Conservation (phyloP, 2,113 vertebrate species). For the Protobothrops flavoviridis region DNA sequence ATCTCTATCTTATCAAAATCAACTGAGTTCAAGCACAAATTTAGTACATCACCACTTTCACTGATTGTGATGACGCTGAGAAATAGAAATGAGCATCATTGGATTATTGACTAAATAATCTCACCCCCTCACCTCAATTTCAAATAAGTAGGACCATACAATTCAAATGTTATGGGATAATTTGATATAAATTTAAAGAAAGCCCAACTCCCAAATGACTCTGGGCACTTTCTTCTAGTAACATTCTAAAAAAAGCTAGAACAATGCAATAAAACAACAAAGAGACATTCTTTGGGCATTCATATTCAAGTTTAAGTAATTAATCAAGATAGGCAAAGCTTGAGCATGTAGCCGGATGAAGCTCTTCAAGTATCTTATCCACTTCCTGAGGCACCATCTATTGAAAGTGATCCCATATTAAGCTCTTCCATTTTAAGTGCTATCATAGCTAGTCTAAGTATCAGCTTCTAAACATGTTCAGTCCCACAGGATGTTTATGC, state of each 20-base stretch:
- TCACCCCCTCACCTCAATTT: neutral
- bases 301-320: neutral
- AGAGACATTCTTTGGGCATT: neutral
- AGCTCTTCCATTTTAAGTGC: neutral
- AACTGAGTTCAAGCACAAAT: neutral
- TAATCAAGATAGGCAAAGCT: neutral
- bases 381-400: neutral
- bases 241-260: neutral
- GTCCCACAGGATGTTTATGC: slow-evolving; percentile 25
- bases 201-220: neutral
- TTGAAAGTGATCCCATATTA: neutral
- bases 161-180: neutral
- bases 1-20: neutral
- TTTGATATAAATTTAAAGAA: neutral
- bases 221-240: neutral
- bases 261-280: neutral
- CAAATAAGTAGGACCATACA: neutral
- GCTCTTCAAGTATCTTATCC: neutral
- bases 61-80: neutral
- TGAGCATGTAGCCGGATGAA: neutral
- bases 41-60: neutral
- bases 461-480: slow-evolving; percentile 1
- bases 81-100: neutral
- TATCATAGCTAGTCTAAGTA: neutral
- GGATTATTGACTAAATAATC: neutral